Base-by-base conservation (phyloP, 2,888 invertebrate species). In the Aplocera efformata region DNA sequence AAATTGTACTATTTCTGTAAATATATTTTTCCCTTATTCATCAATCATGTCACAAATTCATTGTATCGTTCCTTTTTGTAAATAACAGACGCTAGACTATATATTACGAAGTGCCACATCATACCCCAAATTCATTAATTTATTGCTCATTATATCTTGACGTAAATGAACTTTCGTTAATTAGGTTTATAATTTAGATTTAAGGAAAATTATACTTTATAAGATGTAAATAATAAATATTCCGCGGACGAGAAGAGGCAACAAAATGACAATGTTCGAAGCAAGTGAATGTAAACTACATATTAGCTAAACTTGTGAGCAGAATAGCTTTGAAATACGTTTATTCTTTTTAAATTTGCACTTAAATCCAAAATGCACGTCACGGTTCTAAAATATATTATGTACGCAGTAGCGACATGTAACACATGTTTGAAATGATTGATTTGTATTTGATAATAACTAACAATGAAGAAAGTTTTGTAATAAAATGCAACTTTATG, bases 111-210 rank as follows among this genome's bases (percentile, higher is more conserved):
- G 77, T 82, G 79, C 82, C 84, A 83, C 79, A 70, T 71, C 64
- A 72, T 72, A 56, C 59, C 64, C 65, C 72, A 79, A 80, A 79
- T 79, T 83, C 84, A 85, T 84, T 86, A 85, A 86, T 86, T 86
- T 86, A 86, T 86, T 86, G 71, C 72, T 83, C 81, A 84, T 79
- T 64, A 40, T 63, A 64, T 68, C 63, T 77, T 72, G 73, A 74
- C 70, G 72, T 72, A 71, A 79, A 67, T 69, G 37, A 76, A 65
- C 65, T 72, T 72, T 81, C 79, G 72, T 81, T 82, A 78, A 81
- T 77, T 83, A 83, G 80, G 69, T 79, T 72, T 81, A 74, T 73
- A 70, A 68, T 71, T 70, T 76, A 83, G 79, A 48, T 68, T 7
- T 76, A 79, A 79, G 74, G 64, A 68, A 66, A 32, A 36, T 17